These are phyloP conservation scores for Thunnus thynnus DNA, from an alignment of 2,113 vertebrate species.

Conservation along the genomic window DNA sequence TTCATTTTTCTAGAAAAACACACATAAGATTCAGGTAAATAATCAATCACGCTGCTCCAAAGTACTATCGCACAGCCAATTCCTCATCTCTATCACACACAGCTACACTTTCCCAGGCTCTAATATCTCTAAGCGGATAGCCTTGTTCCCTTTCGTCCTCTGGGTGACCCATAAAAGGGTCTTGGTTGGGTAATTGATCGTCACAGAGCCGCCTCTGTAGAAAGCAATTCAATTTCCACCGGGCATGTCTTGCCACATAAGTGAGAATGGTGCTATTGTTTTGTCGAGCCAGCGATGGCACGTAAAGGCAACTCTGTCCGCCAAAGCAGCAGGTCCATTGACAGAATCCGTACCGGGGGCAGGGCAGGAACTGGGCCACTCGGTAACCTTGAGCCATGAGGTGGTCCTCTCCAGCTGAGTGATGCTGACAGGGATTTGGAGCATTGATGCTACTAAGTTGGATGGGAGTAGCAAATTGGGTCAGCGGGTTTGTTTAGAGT, in stretches of 20 bases:
- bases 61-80: background rate
- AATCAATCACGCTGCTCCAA: background rate
- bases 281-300: constrained; percentile 19
- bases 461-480: constrained; percentile 5
- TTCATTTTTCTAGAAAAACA: background rate
- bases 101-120: constrained; percentile 28
- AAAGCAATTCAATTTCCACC: constrained; percentile 70
- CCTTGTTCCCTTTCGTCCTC: constrained; percentile 51
- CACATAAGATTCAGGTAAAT: background rate
- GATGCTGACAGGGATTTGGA: constrained; percentile 28
- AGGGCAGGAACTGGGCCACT: constrained; percentile 14
- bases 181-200: constrained; percentile 58
- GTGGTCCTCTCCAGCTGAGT: constrained; percentile 47
- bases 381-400: constrained; percentile 34
- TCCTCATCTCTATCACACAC: background rate
- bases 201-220: constrained; percentile 71
- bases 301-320: constrained; percentile 31
- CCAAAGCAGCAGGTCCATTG: constrained; percentile 14
- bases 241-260: constrained; percentile 60
- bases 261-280: constrained; percentile 73
- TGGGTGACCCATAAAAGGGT: constrained; percentile 60
- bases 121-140: constrained; percentile 5
- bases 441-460: constrained; percentile 16
- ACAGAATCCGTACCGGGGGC: constrained; percentile 9
- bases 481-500: constrained; percentile 47